A percentile compares a stretch with the other conserved stretches of the same genome.
These are phyloP conservation scores for Meloe dianella DNA, from an alignment of 2,888 invertebrate genomes.

Conservation along the genomic window DNA sequence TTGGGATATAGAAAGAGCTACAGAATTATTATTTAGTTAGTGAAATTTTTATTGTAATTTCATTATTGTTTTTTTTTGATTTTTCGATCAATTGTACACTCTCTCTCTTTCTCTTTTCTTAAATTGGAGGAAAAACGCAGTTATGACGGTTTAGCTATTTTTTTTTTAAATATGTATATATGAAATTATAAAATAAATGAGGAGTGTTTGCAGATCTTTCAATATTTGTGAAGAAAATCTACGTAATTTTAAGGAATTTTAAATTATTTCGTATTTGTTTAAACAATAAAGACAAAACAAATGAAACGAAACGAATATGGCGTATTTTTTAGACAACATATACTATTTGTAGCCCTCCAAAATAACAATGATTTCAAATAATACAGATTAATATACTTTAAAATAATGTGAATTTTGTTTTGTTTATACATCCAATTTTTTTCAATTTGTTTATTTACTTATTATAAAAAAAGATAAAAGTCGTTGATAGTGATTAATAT, in stretches of 20 bases:
- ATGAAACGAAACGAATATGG: background rate
- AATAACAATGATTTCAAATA: no score
- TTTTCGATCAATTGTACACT: constrained; percentile 17
- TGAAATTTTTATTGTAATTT: constrained; percentile 41
- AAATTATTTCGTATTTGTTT: constrained; percentile 14
- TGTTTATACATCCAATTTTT: no score
- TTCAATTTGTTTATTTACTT: no score
- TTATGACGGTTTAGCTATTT: constrained; percentile 11
- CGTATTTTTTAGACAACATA: background rate
- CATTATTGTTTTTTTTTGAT: constrained; percentile 18
- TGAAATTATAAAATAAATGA: constrained; percentile 32
- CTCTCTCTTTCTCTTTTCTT: background rate
- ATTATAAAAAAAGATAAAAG: background rate
- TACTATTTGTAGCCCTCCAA: no score
- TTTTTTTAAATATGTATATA: constrained; percentile 28
- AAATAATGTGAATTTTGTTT: no score
- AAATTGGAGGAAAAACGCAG: background rate
- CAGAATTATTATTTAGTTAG: constrained; percentile 87
- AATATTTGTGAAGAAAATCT: no score
- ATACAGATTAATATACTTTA: no score
- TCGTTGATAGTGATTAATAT: background rate
- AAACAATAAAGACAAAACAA: background rate
- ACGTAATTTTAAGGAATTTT: background rate
- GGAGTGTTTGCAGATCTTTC: constrained; percentile 36
- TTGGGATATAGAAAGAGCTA: constrained; percentile 92